phyloP scores from a whole-genome alignment of 2,797 vertebrate genomes.

The Sphenodon punctatus region DNA sequence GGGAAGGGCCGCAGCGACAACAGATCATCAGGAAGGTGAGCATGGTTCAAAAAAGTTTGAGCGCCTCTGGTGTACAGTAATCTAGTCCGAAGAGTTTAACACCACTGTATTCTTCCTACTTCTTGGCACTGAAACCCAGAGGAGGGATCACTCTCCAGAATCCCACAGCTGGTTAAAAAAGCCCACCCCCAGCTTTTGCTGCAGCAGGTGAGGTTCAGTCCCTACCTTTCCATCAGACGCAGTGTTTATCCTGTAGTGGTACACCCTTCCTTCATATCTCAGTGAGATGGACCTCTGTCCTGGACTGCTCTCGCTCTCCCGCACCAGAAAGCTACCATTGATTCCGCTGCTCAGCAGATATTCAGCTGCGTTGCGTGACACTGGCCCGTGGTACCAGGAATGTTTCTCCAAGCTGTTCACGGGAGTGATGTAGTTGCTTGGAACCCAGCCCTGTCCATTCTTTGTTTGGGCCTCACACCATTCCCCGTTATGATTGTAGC shows the following conservation, averaged over 20 bases:
- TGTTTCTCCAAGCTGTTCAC: conserved; percentile 98
- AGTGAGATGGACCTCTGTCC: conserved; percentile 97
- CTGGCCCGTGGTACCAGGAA: conserved; percentile 97
- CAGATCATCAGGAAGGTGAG: no score
- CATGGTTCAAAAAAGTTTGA: no score
- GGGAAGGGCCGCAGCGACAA: no score
- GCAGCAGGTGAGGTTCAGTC: fast-evolving
- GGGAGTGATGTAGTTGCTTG: conserved; percentile 98
- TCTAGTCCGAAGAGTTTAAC: no score
- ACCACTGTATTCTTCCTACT: no score
- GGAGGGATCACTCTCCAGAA: no score
- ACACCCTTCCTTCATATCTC: conserved; percentile 94
- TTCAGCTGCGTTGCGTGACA: conserved; percentile 94
- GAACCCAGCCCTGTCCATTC: conserved; percentile 99
- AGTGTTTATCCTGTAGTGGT: conserved; percentile 98
- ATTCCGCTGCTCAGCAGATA: conserved; percentile 98
- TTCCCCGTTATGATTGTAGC: conserved; percentile 97
- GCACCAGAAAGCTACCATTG: conserved; percentile 97
- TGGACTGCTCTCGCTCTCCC: conserved; percentile 97
- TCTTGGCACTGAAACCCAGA: no score
- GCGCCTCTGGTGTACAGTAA: no score
- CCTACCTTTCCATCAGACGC: conserved; percentile 95
- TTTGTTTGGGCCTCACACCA: conserved; percentile 98
- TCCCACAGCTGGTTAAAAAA: no score
- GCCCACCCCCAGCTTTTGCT: no score